Conservation (phyloP, 2,888 invertebrate species). For the Synanthedon andrenaeformis region DNA sequence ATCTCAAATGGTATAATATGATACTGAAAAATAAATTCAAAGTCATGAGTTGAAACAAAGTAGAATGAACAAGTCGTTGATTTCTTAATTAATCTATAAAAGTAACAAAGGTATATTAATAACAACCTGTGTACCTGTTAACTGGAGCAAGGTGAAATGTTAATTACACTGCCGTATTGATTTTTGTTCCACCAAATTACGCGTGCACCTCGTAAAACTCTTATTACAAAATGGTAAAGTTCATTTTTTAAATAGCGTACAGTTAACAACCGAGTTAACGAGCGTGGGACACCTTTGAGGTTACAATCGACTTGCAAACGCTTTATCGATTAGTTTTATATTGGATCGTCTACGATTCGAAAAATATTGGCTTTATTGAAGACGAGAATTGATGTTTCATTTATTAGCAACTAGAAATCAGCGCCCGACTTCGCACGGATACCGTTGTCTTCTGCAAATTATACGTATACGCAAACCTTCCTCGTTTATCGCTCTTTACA, state of each 20-base stretch:
- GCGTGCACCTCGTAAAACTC: conserved; percentile 5
- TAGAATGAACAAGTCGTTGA: no score
- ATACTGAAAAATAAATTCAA: no score
- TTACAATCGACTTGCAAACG: conserved; percentile 41
- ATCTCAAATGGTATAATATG: no score
- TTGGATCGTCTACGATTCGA: not conserved
- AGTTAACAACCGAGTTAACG: not conserved
- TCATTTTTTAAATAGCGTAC: not conserved
- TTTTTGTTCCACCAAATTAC: conserved; percentile 14
- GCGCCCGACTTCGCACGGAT: no score
- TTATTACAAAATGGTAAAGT: not conserved
- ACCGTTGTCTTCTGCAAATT: no score
- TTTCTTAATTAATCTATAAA: not conserved
- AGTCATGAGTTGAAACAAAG: no score
- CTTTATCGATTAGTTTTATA: conserved; percentile 7
- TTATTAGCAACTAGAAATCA: no score
- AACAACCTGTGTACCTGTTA: conserved; percentile 22
- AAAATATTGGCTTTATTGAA: not conserved
- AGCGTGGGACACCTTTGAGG: conserved; percentile 56
- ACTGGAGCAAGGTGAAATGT: conserved; percentile 52
- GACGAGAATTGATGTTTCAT: no score
- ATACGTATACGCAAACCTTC: no score
- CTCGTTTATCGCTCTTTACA: no score
- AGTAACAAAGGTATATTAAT: not conserved
- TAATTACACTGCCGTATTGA: conserved; percentile 43